Evolutionary conservation across 2,888 invertebrate species (phyloP).

Genomic region (Antheraea yamamai): DNA sequence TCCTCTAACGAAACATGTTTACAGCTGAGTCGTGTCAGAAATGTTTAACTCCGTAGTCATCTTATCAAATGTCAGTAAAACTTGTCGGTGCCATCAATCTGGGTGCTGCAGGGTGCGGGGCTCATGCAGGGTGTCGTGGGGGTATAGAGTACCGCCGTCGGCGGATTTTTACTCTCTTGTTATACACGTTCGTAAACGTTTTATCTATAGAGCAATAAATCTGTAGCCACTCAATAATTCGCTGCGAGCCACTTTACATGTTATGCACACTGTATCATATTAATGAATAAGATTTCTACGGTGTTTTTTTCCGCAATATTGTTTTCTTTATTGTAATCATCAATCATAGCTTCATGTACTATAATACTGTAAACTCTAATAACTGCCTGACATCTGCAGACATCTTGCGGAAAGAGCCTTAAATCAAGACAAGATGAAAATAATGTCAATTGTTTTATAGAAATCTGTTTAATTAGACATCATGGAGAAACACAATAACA

Average conservation of each 20-base stretch:
- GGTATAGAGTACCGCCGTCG: not conserved
- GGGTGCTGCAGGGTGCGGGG: not conserved
- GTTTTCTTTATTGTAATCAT: not conserved
- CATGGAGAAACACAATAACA: too few species aligned
- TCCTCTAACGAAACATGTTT: not conserved
- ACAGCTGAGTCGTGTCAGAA: not conserved
- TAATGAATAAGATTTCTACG: not conserved
- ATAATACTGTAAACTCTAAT: too few species aligned
- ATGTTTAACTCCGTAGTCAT: not conserved
- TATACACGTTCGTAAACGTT: not conserved
- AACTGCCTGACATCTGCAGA: too few species aligned
- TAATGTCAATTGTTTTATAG: too few species aligned
- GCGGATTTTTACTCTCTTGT: not conserved
- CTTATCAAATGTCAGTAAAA: not conserved
- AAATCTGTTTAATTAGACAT: too few species aligned
- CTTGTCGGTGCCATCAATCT: constrained; percentile 2
- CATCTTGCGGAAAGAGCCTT: too few species aligned
- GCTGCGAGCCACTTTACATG: not conserved
- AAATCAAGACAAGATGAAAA: too few species aligned
- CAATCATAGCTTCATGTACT: too few species aligned
- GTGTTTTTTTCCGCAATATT: not conserved
- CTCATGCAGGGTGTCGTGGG: not conserved
- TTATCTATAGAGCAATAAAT: not conserved
- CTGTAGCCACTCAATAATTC: not conserved
- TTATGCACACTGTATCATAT: not conserved